Conservation (phyloP, 2,113 vertebrate genomes). For the Brachyistius frenatus region DNA sequence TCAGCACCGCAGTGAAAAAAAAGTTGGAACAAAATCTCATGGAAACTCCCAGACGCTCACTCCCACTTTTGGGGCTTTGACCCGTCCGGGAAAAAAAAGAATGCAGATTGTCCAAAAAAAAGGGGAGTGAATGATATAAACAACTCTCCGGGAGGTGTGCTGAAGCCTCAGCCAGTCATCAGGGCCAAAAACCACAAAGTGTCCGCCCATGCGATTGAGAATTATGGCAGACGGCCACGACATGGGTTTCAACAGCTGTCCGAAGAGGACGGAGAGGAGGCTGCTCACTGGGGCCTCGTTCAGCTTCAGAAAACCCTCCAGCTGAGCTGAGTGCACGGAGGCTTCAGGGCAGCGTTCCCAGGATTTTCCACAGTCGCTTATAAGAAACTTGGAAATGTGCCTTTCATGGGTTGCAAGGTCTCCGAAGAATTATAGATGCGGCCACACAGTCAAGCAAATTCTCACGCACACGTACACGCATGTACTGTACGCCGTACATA, state of each 20-base stretch:
- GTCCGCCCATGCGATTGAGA: slow-evolving; percentile 60
- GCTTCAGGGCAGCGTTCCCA: slow-evolving; percentile 40
- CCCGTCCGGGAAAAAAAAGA: slow-evolving; percentile 2
- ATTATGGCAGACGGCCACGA: slow-evolving; percentile 64
- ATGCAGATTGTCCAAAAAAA: slow-evolving; percentile 59
- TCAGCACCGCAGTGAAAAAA: not conserved
- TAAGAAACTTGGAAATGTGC: slow-evolving; percentile 56
- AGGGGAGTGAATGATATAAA: slow-evolving; percentile 56
- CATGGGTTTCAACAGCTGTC: slow-evolving; percentile 66
- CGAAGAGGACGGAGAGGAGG: slow-evolving; percentile 62
- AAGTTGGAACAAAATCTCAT: not conserved
- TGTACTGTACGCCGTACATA: slow-evolving; percentile 35
- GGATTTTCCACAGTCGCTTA: slow-evolving; percentile 52
- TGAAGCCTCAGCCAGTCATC: slow-evolving; percentile 46
- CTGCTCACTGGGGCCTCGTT: slow-evolving; percentile 54
- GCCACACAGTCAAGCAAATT: slow-evolving; percentile 44
- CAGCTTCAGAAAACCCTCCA: slow-evolving; percentile 47
- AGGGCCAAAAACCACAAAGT: slow-evolving; percentile 66
- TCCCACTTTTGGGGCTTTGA: slow-evolving; percentile 29
- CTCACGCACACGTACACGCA: slow-evolving; percentile 28
- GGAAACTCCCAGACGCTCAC: slow-evolving; percentile 54
- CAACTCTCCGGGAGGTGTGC: slow-evolving; percentile 56
- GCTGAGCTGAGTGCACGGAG: slow-evolving; percentile 31
- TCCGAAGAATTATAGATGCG: slow-evolving; percentile 50
- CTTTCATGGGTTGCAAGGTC: slow-evolving; percentile 44